These are phyloP conservation scores for Lissocephala sabroskyi DNA, from an alignment of 2,888 invertebrate genomes.

Conservation along the genomic window DNA sequence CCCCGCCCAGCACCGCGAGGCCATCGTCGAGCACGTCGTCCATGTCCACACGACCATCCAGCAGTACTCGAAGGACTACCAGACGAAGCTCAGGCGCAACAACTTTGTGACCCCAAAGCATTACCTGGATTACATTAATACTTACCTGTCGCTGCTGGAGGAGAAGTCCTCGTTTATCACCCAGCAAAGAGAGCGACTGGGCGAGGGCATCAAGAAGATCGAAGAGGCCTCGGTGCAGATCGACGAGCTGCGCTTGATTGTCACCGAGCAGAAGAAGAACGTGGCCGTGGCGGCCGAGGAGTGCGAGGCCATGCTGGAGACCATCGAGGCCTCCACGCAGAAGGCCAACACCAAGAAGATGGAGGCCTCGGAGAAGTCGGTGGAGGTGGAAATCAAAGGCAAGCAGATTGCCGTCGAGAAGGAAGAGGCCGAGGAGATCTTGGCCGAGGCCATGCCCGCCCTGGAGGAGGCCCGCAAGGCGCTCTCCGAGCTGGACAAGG, in stretches of 20 bases:
- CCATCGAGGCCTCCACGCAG: slow-evolving; percentile 82
- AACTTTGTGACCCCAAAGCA: slow-evolving; percentile 95
- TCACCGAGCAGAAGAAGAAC: slow-evolving; percentile 87
- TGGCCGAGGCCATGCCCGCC: slow-evolving; percentile 88
- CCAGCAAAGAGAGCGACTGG: slow-evolving; percentile 66
- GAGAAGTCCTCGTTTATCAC: slow-evolving; percentile 68
- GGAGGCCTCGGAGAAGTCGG: slow-evolving; percentile 84
- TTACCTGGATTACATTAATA: slow-evolving; percentile 88
- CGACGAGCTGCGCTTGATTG: slow-evolving; percentile 83
- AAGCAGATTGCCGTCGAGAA: slow-evolving; percentile 86
- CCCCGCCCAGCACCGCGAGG: slow-evolving; percentile 74
- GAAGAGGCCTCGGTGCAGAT: slow-evolving; percentile 89
- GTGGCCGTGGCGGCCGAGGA: slow-evolving; percentile 86
- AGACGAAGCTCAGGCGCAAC: slow-evolving; percentile 81
- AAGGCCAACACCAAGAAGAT: slow-evolving; percentile 84
- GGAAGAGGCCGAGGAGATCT: slow-evolving; percentile 85
- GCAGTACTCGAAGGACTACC: slow-evolving; percentile 81
- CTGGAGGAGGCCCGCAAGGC: slow-evolving; percentile 86
- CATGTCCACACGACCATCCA: slow-evolving; percentile 86
- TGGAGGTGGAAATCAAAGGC: slow-evolving; percentile 87
- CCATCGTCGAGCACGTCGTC: slow-evolving; percentile 88
- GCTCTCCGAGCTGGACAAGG: slow-evolving; percentile 86
- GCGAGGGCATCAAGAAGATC: slow-evolving; percentile 75
- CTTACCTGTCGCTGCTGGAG: slow-evolving; percentile 81
- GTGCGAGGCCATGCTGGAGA: slow-evolving; percentile 83